Conservation (phyloP, 2,888 invertebrate species). For the Muschampia plurimacula region DNA sequence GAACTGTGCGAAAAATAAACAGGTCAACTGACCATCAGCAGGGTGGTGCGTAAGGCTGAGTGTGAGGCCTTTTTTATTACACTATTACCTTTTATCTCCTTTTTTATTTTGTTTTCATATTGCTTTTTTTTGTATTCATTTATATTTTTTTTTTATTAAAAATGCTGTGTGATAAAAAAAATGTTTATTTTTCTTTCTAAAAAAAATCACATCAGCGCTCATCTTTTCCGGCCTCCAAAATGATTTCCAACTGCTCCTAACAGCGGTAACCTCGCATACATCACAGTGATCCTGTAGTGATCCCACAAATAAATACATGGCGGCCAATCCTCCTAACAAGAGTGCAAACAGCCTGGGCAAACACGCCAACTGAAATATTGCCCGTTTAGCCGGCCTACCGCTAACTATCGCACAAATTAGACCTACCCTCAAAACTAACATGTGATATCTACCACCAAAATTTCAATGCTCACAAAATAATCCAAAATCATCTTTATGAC, state of each 20-base stretch:
- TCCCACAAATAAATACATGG: constrained; percentile 49
- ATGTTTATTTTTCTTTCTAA: too few species aligned
- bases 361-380: constrained; percentile 61
- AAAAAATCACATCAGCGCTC: not conserved
- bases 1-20: too few species aligned
- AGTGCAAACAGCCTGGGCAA: constrained; percentile 59
- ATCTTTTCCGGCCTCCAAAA: not conserved
- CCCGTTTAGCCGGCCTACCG: constrained; percentile 54
- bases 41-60: too few species aligned
- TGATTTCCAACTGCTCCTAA: constrained; percentile 34
- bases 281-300: constrained; percentile 36
- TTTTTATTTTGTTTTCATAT: too few species aligned
- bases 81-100: too few species aligned
- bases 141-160: too few species aligned
- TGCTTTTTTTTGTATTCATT: too few species aligned
- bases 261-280: constrained; percentile 44
- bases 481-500: constrained; percentile 40
- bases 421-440: constrained; percentile 60
- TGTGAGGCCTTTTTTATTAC: too few species aligned
- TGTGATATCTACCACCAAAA: constrained; percentile 46
- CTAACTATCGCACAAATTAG: constrained; percentile 64
- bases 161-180: too few species aligned
- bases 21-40: too few species aligned
- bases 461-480: not conserved
- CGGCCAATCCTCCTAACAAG: constrained; percentile 54